Evolutionary conservation across 1,140 invertebrate species (phyloP), one percentile per base, ranked within the genome.

Genomic region (Heliconius hermathena): DNA sequence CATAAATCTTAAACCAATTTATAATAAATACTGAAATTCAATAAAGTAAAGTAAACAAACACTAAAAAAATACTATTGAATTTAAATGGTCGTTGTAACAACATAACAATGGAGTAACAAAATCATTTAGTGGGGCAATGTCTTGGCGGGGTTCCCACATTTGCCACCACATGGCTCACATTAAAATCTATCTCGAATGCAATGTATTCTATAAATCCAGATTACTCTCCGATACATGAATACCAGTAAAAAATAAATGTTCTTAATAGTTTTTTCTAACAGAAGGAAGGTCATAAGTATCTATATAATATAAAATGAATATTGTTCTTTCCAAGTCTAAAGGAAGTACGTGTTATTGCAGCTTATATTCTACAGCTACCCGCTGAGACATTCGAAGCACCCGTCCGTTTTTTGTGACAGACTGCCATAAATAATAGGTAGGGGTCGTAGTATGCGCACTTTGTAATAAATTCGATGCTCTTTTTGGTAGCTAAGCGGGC

Each of bases 341-440:
- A 94, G 93, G 93, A 94, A 94, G 89, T 93, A 88, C 90, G 88
- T 94, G 92, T 94, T 94, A 87, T 93, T 93, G 91, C 93, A 94
- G 93, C 93, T 93, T 93, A 93, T 87, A 89, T 87, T 90, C 89
- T 83, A 86, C 80, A 90, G 90, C 86, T 89, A 91, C 93, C 93
- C 88, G 93, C 91, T 94, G 93, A 91, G 93, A 90, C 89, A 91
- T 93, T 92, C 89, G 89, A 89, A 80, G 89, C 92, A 93, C 90
- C 91, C 91, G 92, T 88, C 91, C 85, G 85, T 94, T 94, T 94
- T 94, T 93, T 93, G 90, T 93, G 91, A 93, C 92, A 94, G 91
- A 92, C 90, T 91, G 89, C 93, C 93, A 94, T 94, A 94, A 94
- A 94, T 94, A 94, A 94, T 93, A 94, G 92, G 91, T 90, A 92